These are phyloP conservation scores for Platycnemis pennipes DNA, from an alignment of 2,888 invertebrate species.

Conservation along the genomic window DNA sequence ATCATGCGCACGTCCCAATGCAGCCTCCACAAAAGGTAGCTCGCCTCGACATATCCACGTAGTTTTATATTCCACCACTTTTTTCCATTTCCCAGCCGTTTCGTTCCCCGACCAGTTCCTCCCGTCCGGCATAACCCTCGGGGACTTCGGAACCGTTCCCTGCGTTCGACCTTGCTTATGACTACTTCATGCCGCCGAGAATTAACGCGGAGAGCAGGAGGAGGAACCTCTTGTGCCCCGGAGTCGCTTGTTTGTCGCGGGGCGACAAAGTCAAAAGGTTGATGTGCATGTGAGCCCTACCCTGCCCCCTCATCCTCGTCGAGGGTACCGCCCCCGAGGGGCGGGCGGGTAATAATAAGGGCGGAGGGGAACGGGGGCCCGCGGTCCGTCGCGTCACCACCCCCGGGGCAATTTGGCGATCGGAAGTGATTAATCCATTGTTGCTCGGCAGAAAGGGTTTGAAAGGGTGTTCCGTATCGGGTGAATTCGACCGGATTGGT, in stretches of 20 bases:
- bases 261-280: not conserved
- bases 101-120: too few species aligned
- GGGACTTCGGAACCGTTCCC: not conserved
- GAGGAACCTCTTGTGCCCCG: not conserved
- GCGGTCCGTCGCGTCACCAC: not conserved
- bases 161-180: constrained; percentile 5
- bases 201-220: not conserved
- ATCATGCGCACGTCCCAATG: too few species aligned
- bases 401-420: constrained; percentile 2
- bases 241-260: not conserved
- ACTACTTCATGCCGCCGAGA: constrained; percentile 26
- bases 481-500: not conserved
- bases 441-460: not conserved
- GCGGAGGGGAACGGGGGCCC: not conserved
- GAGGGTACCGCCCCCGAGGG: not conserved
- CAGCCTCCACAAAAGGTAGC: too few species aligned
- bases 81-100: not conserved
- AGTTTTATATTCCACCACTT: too few species aligned
- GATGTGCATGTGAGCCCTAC: not conserved
- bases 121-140: not conserved
- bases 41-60: too few species aligned
- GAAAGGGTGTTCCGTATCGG: not conserved
- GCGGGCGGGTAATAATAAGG: too few species aligned
- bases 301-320: not conserved
- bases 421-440: constrained; percentile 26